Conservation (phyloP, 2,888 invertebrate species). For the Morpho achilles region DNA sequence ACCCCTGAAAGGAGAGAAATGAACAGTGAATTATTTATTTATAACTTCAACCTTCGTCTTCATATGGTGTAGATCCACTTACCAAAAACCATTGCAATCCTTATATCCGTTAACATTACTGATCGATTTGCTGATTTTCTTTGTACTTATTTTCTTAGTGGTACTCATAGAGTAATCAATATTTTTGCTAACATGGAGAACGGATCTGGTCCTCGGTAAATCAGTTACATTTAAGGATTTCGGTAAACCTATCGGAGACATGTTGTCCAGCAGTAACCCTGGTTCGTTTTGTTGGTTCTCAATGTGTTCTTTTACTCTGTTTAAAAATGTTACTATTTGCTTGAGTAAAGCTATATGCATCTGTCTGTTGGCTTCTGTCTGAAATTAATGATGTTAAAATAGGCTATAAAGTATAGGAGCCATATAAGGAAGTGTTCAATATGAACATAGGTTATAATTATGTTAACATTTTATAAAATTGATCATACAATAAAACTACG, state of each 20-base stretch:
- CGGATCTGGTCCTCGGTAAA: constrained; percentile 64
- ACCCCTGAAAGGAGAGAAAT: constrained; percentile 46
- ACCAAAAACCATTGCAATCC: constrained; percentile 55
- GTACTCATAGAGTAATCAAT: constrained; percentile 48
- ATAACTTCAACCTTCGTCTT: background rate
- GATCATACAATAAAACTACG: background rate
- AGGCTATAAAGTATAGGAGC: constrained; percentile 21
- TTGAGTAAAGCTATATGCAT: constrained; percentile 87
- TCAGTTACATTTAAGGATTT: constrained; percentile 48
- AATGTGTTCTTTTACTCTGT: constrained; percentile 83
- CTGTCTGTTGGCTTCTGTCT: constrained; percentile 85
- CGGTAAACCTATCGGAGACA: constrained; percentile 34
- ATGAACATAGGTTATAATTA: too few species aligned
- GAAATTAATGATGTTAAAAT: constrained; percentile 50
- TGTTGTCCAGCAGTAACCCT: constrained; percentile 36
- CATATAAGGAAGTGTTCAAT: too few species aligned
- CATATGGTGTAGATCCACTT: constrained; percentile 29
- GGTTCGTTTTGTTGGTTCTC: constrained; percentile 56
- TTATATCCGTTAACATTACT: constrained; percentile 65
- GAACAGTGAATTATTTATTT: background rate
- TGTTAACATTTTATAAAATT: too few species aligned
- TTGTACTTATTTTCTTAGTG: constrained; percentile 54
- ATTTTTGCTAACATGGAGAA: constrained; percentile 61
- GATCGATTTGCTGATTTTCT: constrained; percentile 69
- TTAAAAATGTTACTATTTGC: constrained; percentile 84